These are phyloP conservation scores for Geophilus truncorum DNA, from an alignment of 2,888 invertebrate species.

Conservation along the genomic window DNA sequence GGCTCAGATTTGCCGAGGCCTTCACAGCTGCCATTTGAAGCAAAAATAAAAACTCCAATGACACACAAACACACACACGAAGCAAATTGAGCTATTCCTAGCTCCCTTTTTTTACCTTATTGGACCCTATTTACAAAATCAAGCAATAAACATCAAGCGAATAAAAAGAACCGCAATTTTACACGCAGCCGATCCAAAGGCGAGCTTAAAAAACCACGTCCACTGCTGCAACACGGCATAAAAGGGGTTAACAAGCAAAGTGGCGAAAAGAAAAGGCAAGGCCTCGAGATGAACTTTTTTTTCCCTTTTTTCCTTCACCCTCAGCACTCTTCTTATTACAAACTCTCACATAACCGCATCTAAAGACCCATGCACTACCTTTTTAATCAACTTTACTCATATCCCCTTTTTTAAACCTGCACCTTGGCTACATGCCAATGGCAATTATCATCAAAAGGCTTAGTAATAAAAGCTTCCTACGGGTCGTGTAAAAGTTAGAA, in stretches of 20 bases:
- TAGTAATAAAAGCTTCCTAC: conserved; percentile 23
- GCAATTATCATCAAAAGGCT: conserved; percentile 21
- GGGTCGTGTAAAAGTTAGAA: neutral
- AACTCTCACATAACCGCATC: neutral
- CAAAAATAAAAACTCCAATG: conserved; percentile 2
- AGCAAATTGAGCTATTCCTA: conserved; percentile 5
- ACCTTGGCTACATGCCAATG: neutral
- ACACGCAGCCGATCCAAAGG: neutral
- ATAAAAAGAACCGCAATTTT: neutral
- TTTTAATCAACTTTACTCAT: conserved; percentile 22
- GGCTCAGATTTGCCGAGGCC: conserved; percentile 24
- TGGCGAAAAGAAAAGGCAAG: neutral
- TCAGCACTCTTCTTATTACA: neutral
- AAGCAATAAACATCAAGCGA: neutral
- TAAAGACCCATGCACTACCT: neutral
- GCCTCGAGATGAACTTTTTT: neutral
- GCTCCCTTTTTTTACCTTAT: neutral
- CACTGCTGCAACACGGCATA: neutral
- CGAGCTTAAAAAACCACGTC: neutral
- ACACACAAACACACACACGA: neutral
- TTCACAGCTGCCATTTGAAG: conserved; percentile 5
- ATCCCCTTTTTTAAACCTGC: neutral
- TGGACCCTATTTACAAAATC: neutral
- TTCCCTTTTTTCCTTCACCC: too few relatives aligned
- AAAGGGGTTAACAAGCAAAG: neutral